Conservation (phyloP, 2,113 vertebrate species). For the Hepsetus odoe region DNA sequence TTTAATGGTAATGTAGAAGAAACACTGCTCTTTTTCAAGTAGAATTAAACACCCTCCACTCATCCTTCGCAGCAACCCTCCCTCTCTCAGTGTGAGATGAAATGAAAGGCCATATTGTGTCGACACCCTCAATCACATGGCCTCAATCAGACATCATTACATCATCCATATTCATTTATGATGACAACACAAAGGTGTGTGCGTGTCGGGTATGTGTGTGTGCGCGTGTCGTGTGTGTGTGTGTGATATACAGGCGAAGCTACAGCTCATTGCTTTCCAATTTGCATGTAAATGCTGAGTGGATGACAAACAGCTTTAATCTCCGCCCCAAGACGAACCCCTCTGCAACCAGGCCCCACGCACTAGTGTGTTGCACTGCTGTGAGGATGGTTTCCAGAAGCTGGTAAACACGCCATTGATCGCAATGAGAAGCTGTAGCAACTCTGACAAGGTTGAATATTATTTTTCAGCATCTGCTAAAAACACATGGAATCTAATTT, state of each 20-base stretch:
- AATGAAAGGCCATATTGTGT: conserved; percentile 98
- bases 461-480: too few relatives aligned
- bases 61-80: conserved; percentile 60
- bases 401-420: neutral
- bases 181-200: conserved; percentile 79
- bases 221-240: conserved; percentile 14
- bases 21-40: too few relatives aligned
- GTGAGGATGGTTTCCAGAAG: too few relatives aligned
- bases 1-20: too few relatives aligned
- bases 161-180: conserved; percentile 99
- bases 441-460: too few relatives aligned
- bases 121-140: conserved; percentile 92
- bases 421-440: too few relatives aligned
- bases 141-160: conserved; percentile 99
- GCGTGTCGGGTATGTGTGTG: conserved; percentile 38
- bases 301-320: conserved; percentile 88
- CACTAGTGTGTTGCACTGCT: neutral
- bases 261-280: conserved; percentile 99
- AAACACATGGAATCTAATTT: too few relatives aligned
- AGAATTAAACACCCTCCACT: too few relatives aligned
- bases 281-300: conserved; percentile 99
- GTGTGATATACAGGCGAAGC: conserved; percentile 96
- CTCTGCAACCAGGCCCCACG: neutral
- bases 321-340: conserved; percentile 65
- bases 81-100: conserved; percentile 79